These are phyloP conservation scores for Lasioglossum oenotherae DNA, from an alignment of 2,888 invertebrate species.

Conservation along the genomic window DNA sequence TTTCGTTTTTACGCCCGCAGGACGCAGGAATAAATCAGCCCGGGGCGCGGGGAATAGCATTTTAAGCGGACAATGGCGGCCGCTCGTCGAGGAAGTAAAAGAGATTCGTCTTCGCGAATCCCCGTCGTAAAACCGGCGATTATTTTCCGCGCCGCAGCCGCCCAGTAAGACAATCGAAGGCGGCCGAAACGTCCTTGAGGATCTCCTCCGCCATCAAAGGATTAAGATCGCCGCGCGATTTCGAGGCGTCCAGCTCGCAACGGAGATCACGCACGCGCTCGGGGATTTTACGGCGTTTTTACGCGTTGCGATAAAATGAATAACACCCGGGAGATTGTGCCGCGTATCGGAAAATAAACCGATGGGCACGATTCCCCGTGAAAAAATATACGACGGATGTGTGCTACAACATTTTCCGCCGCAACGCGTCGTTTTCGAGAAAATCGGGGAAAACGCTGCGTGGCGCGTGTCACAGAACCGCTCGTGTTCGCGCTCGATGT, in stretches of 20 bases:
- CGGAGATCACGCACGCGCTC: conserved; percentile 17
- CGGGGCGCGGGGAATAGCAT: conserved; percentile 20
- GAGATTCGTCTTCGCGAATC: conserved; percentile 21
- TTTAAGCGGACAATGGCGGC: conserved; percentile 44
- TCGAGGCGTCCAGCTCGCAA: background rate
- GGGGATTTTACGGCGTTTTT: conserved; percentile 33
- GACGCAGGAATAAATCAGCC: conserved; percentile 26
- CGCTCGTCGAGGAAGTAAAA: conserved; percentile 23
- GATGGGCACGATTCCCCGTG: background rate
- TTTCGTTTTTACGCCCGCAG: conserved; percentile 18
- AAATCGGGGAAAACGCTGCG: background rate
- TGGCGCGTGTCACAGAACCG: background rate
- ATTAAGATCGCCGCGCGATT: conserved; percentile 21
- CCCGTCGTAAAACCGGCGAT: conserved; percentile 46
- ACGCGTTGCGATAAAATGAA: conserved; percentile 31
- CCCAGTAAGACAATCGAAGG: conserved; percentile 33
- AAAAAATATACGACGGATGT: background rate
- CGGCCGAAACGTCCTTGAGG: background rate
- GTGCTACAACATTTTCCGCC: background rate
- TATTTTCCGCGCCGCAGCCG: conserved; percentile 29
- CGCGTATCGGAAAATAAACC: conserved; percentile 9
- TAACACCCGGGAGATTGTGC: background rate
- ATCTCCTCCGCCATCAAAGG: background rate
- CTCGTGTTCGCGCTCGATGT: background rate
- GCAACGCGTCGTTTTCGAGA: background rate